Conservation (phyloP, 2,797 vertebrate genomes). For the Linurgus olivaceus region DNA sequence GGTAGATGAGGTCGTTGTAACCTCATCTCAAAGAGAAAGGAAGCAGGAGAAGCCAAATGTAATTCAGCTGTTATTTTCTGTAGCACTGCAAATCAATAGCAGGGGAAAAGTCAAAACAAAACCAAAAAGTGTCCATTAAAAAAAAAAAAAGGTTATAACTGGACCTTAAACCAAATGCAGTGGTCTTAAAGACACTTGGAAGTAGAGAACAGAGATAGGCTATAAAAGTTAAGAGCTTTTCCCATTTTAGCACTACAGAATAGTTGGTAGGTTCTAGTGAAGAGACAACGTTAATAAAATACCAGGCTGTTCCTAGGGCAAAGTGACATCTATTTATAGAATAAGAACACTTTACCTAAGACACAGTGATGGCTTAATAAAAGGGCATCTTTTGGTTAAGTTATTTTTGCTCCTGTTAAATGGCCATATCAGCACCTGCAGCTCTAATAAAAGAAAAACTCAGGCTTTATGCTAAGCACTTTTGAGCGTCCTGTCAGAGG, state of each 20-base stretch:
- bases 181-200: not conserved
- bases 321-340: slow-evolving; percentile 32
- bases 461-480: not conserved
- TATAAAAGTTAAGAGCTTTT: not conserved
- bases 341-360: not conserved
- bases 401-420: slow-evolving; percentile 44
- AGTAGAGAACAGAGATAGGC: not conserved
- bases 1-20: slow-evolving; percentile 56
- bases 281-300: not conserved
- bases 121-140: not conserved
- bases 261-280: not conserved
- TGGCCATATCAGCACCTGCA: not conserved
- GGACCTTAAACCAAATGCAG: not conserved
- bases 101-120: not conserved
- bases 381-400: not conserved
- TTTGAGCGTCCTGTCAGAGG: not conserved
- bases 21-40: slow-evolving; percentile 50
- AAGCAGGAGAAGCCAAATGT: slow-evolving; percentile 46
- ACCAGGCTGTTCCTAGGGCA: not conserved
- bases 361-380: not conserved
- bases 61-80: slow-evolving; percentile 46
- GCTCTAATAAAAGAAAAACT: not conserved
- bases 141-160: not conserved
- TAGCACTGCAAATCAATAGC: not conserved
- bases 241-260: not conserved